Evolutionary conservation across 1,140 invertebrate genomes (phyloP), one percentile per base, ranked within the genome.

Genomic region (Drosophila truncata): DNA sequence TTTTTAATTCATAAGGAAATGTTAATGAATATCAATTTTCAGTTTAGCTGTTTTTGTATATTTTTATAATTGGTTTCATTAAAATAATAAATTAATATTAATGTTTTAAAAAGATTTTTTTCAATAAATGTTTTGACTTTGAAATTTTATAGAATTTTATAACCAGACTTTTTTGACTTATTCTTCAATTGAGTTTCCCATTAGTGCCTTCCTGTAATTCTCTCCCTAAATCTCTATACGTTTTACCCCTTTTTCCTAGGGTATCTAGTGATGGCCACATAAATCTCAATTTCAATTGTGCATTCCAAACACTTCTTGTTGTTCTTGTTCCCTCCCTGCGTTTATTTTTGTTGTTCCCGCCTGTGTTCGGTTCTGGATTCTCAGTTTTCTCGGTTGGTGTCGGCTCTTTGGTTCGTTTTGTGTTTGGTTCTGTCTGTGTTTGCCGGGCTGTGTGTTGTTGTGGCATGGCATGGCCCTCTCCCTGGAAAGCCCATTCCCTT

Each of bases 331-430:
- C 50, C 31, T n/a, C 39, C 11, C 29, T 66, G 62, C 29, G 63
- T 62, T 35, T 62, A 44, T 62, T 65, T 44, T 62, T 65, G 58
- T 46, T 65, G 63, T 65, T 66, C 58, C 42, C 63, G 63, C 62
- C 46, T 49, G 52, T 71, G 50, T 58, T 65, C 29, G 62, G 70
- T 49, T 71, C 66, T 74, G 37, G 31, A 49, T 66, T 75, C 50
- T 50, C 50, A 64, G 61, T 52, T 39, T 54, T 59, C 50, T 55
- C 63, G 41, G 57, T 67, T 78, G 33, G 52, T 37, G 58, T 78
- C 49, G 75, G 63, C 84, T 71, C 60, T 78, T 69, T 49, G 74
- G 78, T 54, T 78, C 67, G 65, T 42, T 71, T 78, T 72, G 54
- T 72, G 49, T 64, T 37, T 58, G 59, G 65, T 42, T 71, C 71